phyloP scores from a whole-genome alignment of 2,113 vertebrate genomes.

The Rhipidura dahli region DNA sequence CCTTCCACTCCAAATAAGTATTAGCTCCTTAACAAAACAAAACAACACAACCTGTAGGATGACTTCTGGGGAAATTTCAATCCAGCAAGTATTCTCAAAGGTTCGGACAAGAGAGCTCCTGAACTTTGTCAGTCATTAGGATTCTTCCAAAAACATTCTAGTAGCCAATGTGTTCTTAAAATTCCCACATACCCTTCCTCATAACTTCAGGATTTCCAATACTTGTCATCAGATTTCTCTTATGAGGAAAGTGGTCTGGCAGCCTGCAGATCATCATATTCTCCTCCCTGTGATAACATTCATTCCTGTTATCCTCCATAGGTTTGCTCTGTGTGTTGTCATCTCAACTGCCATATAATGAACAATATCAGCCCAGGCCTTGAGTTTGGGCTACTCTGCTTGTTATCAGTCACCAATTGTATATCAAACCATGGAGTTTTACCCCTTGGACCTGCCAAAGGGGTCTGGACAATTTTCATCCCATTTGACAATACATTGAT shows the following conservation, averaged over 20 bases:
- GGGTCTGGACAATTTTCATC: neutral
- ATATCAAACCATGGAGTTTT: neutral
- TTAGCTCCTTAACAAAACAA: neutral
- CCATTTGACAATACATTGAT: neutral
- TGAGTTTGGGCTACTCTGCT: neutral
- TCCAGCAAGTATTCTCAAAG: neutral
- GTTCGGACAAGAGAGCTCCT: accelerated
- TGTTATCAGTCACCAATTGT: neutral
- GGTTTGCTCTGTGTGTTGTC: neutral
- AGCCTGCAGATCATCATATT: neutral
- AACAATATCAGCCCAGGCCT: neutral
- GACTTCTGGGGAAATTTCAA: neutral
- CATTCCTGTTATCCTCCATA: neutral
- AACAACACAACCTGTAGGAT: too few relatives aligned
- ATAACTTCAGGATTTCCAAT: neutral
- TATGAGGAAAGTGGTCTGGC: neutral
- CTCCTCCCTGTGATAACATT: accelerated
- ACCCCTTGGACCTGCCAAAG: neutral
- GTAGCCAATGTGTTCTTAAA: neutral
- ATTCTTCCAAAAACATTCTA: neutral
- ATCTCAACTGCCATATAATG: accelerated
- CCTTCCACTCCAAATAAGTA: neutral
- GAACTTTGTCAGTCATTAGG: neutral
- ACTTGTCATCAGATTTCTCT: neutral
- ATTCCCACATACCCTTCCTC: neutral